Evolutionary conservation across 2,113 vertebrate genomes (phyloP), one percentile per base, ranked within the genome.

Genomic region (Ginglymostoma cirratum): DNA sequence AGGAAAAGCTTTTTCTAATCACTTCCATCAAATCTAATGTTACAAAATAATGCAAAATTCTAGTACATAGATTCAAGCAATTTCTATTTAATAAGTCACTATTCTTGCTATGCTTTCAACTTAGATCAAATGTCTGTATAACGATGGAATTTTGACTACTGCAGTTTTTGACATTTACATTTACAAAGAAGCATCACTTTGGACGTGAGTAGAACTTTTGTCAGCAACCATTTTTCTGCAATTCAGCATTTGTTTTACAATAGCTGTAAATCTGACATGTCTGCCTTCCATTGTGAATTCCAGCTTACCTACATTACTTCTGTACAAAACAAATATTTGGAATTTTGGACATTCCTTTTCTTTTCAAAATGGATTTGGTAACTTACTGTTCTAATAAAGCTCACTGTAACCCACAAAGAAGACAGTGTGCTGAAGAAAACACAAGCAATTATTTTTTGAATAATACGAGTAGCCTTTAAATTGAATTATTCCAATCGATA

Each of bases 401-500:
- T 72, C 3, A 3, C 45, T 52, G 66, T 95, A 17, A 17, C 45
- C 15, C 94, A 48, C 52, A 34, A 61, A 61, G 42, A 52, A 83
- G 45, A 55, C 2, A 10, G 23, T 89, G 87, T 90, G 87, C 87
- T 90, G 67, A 95, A 95, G 69, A 72, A 93, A 95, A 72, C 38
- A 70, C 93, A 30, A 0, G 24, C 61, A 30, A 48, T 95, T 95
- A 95, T 95, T 95, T 72, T 95, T 48, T 70, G 66, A 95, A 45
- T 52, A 87, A 52, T 95, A 95, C 17, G 42, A 27, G 94, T 34
- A 19, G 94, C 23, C 69, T 76, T 95, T 95, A 95, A 95, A 95
- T 72, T 17, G 94, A 72, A 95, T 72, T 72, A 72, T 95, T 72
- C 69, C 69, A 95, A 95, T 95, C 94, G 52, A 95, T 95, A 72